A percentile compares a stretch with the other conserved stretches of the same genome.
phyloP scores from a whole-genome alignment of 1,140 invertebrate species.

The Dinothrombium tinctorium region DNA sequence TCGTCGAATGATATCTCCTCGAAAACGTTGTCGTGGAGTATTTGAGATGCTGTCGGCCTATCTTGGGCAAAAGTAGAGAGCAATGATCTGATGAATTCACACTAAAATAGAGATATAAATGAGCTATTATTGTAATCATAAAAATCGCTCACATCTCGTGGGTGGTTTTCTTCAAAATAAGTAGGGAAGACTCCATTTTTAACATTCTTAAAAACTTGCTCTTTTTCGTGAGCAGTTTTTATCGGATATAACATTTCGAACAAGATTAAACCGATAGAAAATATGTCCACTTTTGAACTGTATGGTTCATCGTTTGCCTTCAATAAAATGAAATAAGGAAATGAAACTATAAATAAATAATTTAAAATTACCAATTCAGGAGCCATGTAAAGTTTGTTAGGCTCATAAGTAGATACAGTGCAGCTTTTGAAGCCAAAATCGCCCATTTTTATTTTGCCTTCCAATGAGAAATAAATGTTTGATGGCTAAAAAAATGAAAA shows the following conservation, averaged over 20 bases:
- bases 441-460: slow-evolving; percentile 75
- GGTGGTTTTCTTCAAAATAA: slow-evolving; percentile 8
- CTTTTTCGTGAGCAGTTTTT: slow-evolving; percentile 64
- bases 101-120: no score
- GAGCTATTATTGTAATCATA: no score
- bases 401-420: slow-evolving; percentile 31
- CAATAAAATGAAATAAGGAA: no score
- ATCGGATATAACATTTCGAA: slow-evolving; percentile 77
- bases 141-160: slow-evolving; percentile 7
- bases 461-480: slow-evolving; percentile 80
- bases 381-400: slow-evolving; percentile 83
- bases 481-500: no score
- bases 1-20: no score
- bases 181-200: slow-evolving; percentile 7
- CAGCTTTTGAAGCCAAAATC: slow-evolving; percentile 84
- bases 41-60: no score
- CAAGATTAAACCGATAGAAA: slow-evolving; percentile 74
- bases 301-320: no score
- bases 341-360: no score
- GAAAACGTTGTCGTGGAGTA: no score
- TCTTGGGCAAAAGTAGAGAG: no score
- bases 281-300: slow-evolving; percentile 88
- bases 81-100: no score
- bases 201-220: slow-evolving; percentile 19
- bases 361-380: slow-evolving; percentile 70